Conservation (phyloP, 2,888 invertebrate genomes). For the Hyppa rectilinea region DNA sequence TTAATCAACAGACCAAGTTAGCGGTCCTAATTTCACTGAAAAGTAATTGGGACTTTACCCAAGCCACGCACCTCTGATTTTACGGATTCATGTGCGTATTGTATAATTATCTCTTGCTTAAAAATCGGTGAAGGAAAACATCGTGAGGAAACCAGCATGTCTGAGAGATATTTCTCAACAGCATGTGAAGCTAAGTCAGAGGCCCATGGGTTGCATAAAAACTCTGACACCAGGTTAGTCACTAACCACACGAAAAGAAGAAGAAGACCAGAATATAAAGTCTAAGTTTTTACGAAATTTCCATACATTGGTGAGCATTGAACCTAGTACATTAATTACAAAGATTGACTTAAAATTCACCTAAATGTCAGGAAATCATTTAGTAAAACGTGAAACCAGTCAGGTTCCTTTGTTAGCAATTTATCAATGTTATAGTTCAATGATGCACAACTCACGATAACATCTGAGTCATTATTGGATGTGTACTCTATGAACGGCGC, state of each 20-base stretch:
- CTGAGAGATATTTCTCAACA: no score
- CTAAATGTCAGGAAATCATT: slow-evolving; percentile 39
- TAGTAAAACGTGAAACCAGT: slow-evolving; percentile 50
- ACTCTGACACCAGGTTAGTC: no score
- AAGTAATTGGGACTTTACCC: neutral
- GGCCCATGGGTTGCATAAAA: no score
- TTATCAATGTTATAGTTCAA: slow-evolving; percentile 65
- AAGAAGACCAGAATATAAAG: no score
- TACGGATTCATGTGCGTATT: no score
- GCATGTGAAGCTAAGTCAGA: no score
- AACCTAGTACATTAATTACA: slow-evolving; percentile 3
- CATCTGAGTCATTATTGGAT: slow-evolving; percentile 32
- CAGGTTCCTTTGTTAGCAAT: slow-evolving; percentile 54
- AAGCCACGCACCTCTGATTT: no score
- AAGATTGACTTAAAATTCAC: slow-evolving; percentile 15
- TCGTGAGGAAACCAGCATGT: no score
- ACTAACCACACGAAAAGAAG: no score
- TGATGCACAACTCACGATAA: slow-evolving; percentile 57
- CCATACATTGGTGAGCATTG: neutral
- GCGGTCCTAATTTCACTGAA: neutral
- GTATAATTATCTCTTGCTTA: no score
- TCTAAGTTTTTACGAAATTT: no score
- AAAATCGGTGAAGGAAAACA: no score
- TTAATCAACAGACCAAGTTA: neutral
- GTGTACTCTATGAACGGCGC: neutral